Conservation (phyloP, 2,888 invertebrate species). For the Cephus pulcher region DNA sequence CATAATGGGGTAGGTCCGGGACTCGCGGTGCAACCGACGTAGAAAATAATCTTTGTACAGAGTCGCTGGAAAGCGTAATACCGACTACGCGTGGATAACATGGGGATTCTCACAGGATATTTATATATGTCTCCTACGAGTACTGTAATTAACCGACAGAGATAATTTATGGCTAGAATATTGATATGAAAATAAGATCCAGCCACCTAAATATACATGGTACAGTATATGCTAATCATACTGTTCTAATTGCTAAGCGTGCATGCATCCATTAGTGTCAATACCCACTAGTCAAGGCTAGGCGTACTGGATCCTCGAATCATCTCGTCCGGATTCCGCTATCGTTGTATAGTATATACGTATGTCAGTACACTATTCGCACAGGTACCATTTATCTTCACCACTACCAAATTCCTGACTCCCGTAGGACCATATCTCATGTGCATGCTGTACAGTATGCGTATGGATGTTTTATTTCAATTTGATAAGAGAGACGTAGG, state of each 20-base stretch:
- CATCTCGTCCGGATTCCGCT: not conserved
- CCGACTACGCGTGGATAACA: not conserved
- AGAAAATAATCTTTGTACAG: not conserved
- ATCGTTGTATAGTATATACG: not conserved
- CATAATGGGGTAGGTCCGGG: not conserved
- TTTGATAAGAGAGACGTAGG: not conserved
- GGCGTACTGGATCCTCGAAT: not conserved
- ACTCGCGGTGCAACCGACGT: not conserved
- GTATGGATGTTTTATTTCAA: not conserved
- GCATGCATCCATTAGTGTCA: not conserved
- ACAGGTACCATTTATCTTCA: not conserved
- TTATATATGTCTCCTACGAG: not conserved
- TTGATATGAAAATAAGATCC: not conserved
- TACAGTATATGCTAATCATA: not conserved
- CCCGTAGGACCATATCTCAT: not conserved
- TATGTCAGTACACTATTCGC: not conserved
- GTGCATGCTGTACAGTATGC: not conserved
- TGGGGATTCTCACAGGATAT: too few relatives aligned
- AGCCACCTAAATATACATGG: not conserved
- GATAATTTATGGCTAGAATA: not conserved
- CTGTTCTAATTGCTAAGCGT: not conserved
- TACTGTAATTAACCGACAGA: not conserved
- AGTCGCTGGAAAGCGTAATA: not conserved
- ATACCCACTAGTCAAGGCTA: not conserved
- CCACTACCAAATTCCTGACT: not conserved